Evolutionary conservation across 2,113 vertebrate species (phyloP), one percentile per base, ranked within the genome.

Genomic region (Centropristis striata): DNA sequence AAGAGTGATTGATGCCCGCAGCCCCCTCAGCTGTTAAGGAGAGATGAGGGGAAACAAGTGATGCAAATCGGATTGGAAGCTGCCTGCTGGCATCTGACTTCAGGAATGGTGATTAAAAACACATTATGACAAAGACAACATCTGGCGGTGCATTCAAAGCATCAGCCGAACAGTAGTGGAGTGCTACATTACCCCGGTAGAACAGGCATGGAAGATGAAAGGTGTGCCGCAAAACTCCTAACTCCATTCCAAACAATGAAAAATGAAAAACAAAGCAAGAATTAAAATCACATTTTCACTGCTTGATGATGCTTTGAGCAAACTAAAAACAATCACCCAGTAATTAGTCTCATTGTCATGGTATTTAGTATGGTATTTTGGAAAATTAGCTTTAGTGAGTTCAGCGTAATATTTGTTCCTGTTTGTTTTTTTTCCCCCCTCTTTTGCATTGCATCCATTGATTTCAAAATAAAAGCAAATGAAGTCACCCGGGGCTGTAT

Each of bases 111-210:
- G 88, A 95, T 95, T 95, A 95, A 95, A 94, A 94, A 92, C 87
- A 93, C 93, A 95, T 95, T 94, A 95, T 88, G 88, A 90, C 89
- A 92, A 92, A 92, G 89, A 92, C 88, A 95, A 95, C 94, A 95
- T 94, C 93, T 95, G 94, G 91, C 51, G 79, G 86, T 70, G 88
- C 85, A 80, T 90, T 86, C 57, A 46, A 71, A 85, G 79, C 25
- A 13, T 83, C 87, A 78, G 60, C 74, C 7, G 32, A 88, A 85
- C 81, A 65, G 83, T 85, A 83, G 88, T 61, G 69, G 12, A 23
- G 53, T 50, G 79, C 78, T 41, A 57, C 86, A 74, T 84, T 84
- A 84, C 42, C 65, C 70, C 64, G 65, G 59, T 71, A 78, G 81
- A 86, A 77, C 70, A 73, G 41, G 65, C 68, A 68, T 66, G n/a